Base-by-base conservation (phyloP, 2,888 invertebrate species). In the Prenolepis imparis region DNA sequence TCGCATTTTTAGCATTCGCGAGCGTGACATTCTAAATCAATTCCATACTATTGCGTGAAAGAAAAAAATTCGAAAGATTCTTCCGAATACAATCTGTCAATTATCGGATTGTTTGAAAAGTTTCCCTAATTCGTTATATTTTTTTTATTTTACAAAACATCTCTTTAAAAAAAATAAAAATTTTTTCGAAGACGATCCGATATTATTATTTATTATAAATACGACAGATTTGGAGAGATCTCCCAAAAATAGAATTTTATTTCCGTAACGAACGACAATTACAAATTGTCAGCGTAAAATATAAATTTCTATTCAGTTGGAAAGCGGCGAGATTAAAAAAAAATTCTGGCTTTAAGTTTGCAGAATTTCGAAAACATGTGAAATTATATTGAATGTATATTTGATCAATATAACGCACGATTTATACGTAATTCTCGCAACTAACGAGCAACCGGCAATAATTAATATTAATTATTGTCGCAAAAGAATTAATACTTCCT, bases 271-370 rank as follows among this genome's bases (percentile, higher is more conserved):
- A 32, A 63, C 32, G 32, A 9, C 9, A 9, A 32, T 61, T 32
- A 24, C 44, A 4, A 48, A 48, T 21, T 44, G 11, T 5, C 21
- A 18, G 18, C 21, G 15, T 15, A 21, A 32, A 32, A 77, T 48
- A 67, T 67, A 28, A 21, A 67, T 55, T 55, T 77, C 28, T n/a
- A 67, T 41, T 24, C 28, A 41, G 6, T 77, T 39, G 24, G 55
- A 67, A 75, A 64, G 6, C 36, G 15, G 12, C 0, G 21, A 18
- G 15, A 66, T 52, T 32, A 11, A 8, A 48, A 64, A 75, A 8
- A 12, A 18, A 39, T 4, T 52, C 24, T 28, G 3, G 52, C 32
- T n/a, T 15, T 32, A 21, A 11, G 12, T 67, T 28, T 66, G n/a
- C 5, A 66, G 5, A 52, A 66, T 39, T 5, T 48, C 18, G 28